These are phyloP conservation scores for Octopus bimaculoides DNA, from an alignment of 1,140 invertebrate species.

Conservation along the genomic window DNA sequence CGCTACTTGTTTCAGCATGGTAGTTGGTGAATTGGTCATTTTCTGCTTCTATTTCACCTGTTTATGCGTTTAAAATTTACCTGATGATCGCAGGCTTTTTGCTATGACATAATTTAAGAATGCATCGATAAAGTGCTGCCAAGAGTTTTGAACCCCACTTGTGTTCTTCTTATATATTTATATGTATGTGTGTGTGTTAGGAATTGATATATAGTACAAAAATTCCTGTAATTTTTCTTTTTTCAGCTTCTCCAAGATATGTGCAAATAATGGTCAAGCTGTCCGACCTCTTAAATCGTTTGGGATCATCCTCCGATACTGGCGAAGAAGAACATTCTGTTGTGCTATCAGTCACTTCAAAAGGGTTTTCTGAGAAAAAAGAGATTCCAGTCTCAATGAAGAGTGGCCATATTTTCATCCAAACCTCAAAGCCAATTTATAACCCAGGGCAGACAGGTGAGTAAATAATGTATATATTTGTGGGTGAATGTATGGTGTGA, in stretches of 20 bases:
- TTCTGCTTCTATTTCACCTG: too few relatives aligned
- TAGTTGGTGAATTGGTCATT: too few relatives aligned
- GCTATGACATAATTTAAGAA: not conserved
- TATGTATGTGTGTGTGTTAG: not conserved
- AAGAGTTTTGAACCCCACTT: not conserved
- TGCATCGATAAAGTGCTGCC: not conserved
- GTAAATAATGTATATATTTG: not conserved
- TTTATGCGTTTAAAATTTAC: too few relatives aligned
- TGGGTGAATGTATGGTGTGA: not conserved
- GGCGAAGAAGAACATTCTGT: not conserved
- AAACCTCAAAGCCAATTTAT: constrained; percentile 47
- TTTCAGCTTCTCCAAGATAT: not conserved
- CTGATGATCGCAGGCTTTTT: too few relatives aligned
- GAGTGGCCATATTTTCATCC: constrained; percentile 42
- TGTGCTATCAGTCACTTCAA: not conserved
- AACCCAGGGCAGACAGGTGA: constrained; percentile 42
- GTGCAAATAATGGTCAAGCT: not conserved
- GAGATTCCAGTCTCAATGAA: not conserved
- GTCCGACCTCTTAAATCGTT: not conserved
- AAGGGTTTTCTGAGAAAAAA: not conserved
- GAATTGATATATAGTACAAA: not conserved
- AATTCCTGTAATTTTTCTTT: not conserved
- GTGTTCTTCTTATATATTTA: not conserved
- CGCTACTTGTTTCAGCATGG: too few relatives aligned
- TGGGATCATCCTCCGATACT: not conserved